phyloP scores from a whole-genome alignment of 2,113 vertebrate genomes.

The Aleadryas rufinucha region DNA sequence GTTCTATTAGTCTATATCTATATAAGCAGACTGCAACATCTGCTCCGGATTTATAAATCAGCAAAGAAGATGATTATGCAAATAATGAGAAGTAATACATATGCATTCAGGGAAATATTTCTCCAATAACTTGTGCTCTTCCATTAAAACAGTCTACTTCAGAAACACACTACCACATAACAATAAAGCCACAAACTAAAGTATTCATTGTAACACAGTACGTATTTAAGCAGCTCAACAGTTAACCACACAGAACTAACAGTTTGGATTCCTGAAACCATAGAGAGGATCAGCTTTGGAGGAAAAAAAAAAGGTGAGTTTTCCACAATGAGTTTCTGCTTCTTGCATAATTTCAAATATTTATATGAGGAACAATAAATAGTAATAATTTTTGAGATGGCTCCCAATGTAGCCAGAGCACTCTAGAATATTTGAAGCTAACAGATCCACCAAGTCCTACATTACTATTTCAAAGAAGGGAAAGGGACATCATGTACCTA shows the following conservation, averaged over 20 bases:
- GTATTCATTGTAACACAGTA: background rate
- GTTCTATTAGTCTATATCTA: background rate
- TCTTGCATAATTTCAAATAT: background rate
- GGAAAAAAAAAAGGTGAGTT: rapidly evolving
- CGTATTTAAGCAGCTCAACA: background rate
- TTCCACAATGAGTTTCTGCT: background rate
- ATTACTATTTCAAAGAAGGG: background rate
- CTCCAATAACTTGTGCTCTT: background rate
- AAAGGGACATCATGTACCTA: background rate
- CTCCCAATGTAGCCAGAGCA: background rate
- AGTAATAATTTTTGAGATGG: background rate
- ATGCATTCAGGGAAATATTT: background rate
- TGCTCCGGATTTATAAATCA: background rate
- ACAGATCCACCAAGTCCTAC: background rate
- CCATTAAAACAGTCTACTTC: background rate
- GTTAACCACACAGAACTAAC: background rate
- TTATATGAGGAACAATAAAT: background rate
- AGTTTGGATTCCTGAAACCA: background rate
- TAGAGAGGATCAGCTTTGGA: background rate
- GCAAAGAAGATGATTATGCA: background rate
- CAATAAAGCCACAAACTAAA: background rate
- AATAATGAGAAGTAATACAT: background rate
- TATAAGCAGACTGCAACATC: background rate
- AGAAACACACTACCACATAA: background rate
- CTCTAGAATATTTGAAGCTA: background rate